Percentiles rank a stretch among this genome's conserved stretches.
These are phyloP conservation scores for Echeneis naucrates DNA, from an alignment of 2,797 vertebrate genomes.

Conservation along the genomic window DNA sequence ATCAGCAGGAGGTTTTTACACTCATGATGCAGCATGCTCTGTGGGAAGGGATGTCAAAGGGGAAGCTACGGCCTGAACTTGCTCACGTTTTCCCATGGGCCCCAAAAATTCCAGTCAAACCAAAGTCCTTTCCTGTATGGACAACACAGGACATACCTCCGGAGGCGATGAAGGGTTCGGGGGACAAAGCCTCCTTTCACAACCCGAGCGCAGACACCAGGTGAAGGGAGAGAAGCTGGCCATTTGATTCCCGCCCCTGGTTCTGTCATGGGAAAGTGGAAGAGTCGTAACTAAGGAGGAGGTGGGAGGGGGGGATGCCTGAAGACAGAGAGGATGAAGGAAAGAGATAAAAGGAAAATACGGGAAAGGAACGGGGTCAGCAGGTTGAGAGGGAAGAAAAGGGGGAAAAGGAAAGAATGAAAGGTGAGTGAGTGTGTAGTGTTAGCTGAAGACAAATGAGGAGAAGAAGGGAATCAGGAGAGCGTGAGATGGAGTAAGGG, in stretches of 20 bases:
- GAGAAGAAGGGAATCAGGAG: not conserved
- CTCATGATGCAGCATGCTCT: constrained; percentile 28
- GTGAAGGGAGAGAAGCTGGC: constrained; percentile 68
- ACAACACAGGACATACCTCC: constrained; percentile 74
- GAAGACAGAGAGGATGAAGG: constrained; percentile 7
- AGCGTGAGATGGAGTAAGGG: constrained; percentile 1
- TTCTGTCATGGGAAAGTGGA: constrained; percentile 75
- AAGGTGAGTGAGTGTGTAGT: not conserved
- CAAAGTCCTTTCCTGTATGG: constrained; percentile 71
- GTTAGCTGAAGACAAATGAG: constrained; percentile 27
- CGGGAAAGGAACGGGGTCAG: constrained; percentile 30
- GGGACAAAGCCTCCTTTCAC: constrained; percentile 80
- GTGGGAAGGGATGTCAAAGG: constrained; percentile 45
- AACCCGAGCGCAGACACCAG: constrained; percentile 57
- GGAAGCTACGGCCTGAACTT: constrained; percentile 33
- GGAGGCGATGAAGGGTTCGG: constrained; percentile 70
- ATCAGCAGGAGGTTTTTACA: constrained; percentile 18
- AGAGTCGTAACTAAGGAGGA: constrained; percentile 20
- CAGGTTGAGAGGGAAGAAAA: constrained; percentile 31
- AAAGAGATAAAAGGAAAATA: constrained; percentile 32
- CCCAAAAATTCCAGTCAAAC: constrained; percentile 71
- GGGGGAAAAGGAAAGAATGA: constrained; percentile 4
- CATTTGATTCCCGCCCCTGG: constrained; percentile 60
- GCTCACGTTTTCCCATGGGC: constrained; percentile 66
- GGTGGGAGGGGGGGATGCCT: not conserved